phyloP scores from a whole-genome alignment of 2,888 invertebrate species.

The Drosophila mayaguana region DNA sequence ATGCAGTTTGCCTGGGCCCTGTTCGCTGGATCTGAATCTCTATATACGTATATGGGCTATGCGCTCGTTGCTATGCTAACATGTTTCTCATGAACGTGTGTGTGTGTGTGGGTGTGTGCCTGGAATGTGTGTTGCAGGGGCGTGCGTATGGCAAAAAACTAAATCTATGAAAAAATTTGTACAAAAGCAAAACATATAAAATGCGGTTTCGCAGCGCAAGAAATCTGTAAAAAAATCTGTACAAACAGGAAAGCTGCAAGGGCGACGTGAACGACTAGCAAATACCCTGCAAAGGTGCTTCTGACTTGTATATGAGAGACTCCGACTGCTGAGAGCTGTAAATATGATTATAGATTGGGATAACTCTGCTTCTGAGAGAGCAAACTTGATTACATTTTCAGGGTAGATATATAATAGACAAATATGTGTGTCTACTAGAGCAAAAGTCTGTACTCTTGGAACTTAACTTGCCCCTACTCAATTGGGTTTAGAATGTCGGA shows the following conservation, averaged over 20 bases:
- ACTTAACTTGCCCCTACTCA: background rate
- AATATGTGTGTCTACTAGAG: background rate
- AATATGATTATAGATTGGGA: background rate
- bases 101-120: slow-evolving; percentile 9
- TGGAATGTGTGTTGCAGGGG: slow-evolving; percentile 25
- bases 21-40: slow-evolving; percentile 24
- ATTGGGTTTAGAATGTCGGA: background rate
- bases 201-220: slow-evolving; percentile 68
- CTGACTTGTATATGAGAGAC: no score
- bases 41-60: slow-evolving; percentile 3
- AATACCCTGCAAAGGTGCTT: background rate
- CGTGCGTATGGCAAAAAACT: slow-evolving; percentile 55
- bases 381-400: background rate
- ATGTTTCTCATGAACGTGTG: slow-evolving; percentile 26
- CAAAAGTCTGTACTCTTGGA: background rate
- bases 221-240: slow-evolving; percentile 61
- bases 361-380: background rate
- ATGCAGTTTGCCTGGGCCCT: slow-evolving; percentile 50
- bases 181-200: slow-evolving; percentile 72
- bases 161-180: slow-evolving; percentile 73
- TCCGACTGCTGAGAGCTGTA: no score
- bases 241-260: slow-evolving; percentile 16
- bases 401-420: background rate
- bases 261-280: background rate
- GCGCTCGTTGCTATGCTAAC: slow-evolving; percentile 40